phyloP scores from a whole-genome alignment of 2,888 invertebrate species.

The Cephalotes varians region DNA sequence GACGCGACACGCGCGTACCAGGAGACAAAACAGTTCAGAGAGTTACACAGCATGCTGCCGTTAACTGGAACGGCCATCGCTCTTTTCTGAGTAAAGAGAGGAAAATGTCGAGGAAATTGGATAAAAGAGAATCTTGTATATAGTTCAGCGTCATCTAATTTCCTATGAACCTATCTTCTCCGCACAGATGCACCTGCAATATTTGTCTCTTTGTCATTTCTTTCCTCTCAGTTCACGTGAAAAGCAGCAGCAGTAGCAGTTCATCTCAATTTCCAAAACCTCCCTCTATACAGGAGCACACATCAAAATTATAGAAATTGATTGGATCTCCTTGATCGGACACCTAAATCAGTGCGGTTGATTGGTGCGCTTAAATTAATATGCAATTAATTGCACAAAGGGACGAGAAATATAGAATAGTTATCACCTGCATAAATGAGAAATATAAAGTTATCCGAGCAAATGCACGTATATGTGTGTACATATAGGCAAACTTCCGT shows the following conservation, averaged over 20 bases:
- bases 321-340: background rate
- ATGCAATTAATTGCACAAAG: slow-evolving; percentile 4
- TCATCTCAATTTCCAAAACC: background rate
- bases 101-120: slow-evolving; percentile 19
- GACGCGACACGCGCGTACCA: background rate
- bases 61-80: background rate
- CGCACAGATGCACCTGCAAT: background rate
- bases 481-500: slow-evolving; percentile 10
- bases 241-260: background rate
- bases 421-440: background rate
- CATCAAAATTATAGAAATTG: background rate
- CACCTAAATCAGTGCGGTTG: slow-evolving; percentile 5
- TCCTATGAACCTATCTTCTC: background rate
- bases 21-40: background rate
- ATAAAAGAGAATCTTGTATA: slow-evolving; percentile 7
- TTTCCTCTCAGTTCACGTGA: background rate
- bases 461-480: background rate
- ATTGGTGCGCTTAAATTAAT: background rate
- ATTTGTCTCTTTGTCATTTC: slow-evolving; percentile 8
- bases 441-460: background rate
- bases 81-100: slow-evolving; percentile 14
- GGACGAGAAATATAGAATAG: background rate
- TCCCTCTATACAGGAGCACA: background rate
- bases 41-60: background rate
- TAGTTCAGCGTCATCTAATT: slow-evolving; percentile 1